Evolutionary conservation across 2,888 invertebrate genomes (phyloP).

Genomic region (Unio pictorum): DNA sequence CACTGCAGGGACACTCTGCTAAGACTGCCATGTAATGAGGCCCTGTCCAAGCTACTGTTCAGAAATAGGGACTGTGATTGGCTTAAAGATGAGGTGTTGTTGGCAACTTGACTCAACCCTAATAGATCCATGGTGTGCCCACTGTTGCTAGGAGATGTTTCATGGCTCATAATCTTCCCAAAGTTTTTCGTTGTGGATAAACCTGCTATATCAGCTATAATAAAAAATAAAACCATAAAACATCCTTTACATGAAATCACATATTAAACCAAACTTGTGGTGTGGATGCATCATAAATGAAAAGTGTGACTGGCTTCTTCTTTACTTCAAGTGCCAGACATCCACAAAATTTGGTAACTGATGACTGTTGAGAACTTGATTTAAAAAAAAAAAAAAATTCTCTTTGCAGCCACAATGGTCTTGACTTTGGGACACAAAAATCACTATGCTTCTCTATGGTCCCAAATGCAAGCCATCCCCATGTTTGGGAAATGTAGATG

Average conservation of each 20-base stretch:
- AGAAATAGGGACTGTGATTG: conserved; percentile 17
- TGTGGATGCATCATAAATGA: no score
- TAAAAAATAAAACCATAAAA: conserved; percentile 10
- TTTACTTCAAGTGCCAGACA: no score
- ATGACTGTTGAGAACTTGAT: no score
- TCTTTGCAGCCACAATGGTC: no score
- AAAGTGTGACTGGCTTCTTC: no score
- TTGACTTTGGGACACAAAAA: no score
- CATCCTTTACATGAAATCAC: not conserved
- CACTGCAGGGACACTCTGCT: conserved; percentile 28
- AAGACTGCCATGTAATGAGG: conserved; percentile 27
- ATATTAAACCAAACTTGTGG: no score
- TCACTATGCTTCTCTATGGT: no score
- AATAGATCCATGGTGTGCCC: conserved; percentile 57
- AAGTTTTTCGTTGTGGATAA: conserved; percentile 41
- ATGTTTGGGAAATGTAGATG: no score
- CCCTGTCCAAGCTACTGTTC: conserved; percentile 28
- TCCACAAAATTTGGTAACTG: no score
- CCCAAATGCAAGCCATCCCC: no score
- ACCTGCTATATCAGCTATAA: conserved; percentile 56
- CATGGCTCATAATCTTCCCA: conserved; percentile 41
- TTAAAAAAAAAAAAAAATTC: no score
- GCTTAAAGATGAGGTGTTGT: conserved; percentile 11
- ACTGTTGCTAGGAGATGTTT: conserved; percentile 30
- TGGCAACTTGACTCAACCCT: conserved; percentile 58